Evolutionary conservation across 2,113 vertebrate genomes (phyloP).

Genomic region (Tragelaphus strepsiceros): DNA sequence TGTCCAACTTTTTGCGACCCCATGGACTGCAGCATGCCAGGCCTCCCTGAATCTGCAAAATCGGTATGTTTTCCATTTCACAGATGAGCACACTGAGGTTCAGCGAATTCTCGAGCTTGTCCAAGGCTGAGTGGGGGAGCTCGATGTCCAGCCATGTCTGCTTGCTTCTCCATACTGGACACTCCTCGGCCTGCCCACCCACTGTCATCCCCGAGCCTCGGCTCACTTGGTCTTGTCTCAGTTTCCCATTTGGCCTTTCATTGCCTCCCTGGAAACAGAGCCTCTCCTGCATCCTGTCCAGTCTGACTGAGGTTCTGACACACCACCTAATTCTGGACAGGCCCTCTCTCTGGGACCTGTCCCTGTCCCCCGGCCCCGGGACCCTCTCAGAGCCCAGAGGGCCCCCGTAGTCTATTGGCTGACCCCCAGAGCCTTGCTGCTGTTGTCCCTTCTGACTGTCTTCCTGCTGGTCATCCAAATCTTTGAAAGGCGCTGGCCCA

Average conservation of each 20-base stretch:
- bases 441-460: background rate
- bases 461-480: background rate
- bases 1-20: background rate
- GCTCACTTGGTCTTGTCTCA: background rate
- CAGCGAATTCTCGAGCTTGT: background rate
- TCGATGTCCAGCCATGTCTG: background rate
- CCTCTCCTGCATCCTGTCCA: background rate
- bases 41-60: background rate
- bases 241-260: background rate
- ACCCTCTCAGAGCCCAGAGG: background rate
- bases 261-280: background rate
- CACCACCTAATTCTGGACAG: background rate
- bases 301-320: background rate
- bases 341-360: background rate
- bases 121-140: background rate
- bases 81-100: background rate
- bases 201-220: background rate
- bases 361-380: background rate
- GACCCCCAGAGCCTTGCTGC: background rate
- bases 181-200: background rate
- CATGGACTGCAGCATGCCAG: background rate
- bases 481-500: background rate
- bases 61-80: background rate
- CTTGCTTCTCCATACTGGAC: background rate
- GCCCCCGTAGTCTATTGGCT: background rate